phyloP scores from a whole-genome alignment of 1,140 invertebrate species.

The Drosophila malerkotliana region DNA sequence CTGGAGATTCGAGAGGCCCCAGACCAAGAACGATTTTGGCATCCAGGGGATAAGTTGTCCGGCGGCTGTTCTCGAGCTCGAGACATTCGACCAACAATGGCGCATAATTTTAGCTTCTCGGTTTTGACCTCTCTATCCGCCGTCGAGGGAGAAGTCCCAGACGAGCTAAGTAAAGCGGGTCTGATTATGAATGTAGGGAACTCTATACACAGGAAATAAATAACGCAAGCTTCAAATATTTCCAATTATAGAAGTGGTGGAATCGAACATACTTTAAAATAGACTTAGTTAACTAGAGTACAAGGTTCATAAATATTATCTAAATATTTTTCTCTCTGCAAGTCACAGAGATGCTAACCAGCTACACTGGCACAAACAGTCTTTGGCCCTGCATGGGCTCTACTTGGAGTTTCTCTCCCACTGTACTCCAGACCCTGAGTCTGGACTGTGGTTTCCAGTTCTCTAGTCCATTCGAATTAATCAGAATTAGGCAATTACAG shows the following conservation, averaged over 20 bases:
- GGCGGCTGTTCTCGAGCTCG: conserved; percentile 20
- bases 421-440: not conserved
- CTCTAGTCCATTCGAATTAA: conserved; percentile 81
- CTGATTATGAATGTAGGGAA: conserved; percentile 15
- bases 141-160: conserved; percentile 51
- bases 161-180: conserved; percentile 34
- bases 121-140: conserved; percentile 78
- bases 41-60: conserved; percentile 32
- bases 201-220: conserved; percentile 16
- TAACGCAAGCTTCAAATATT: not conserved
- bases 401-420: not conserved
- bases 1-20: not conserved
- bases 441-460: too few relatives aligned
- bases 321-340: conserved; percentile 8
- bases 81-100: conserved; percentile 60
- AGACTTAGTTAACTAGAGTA: too few relatives aligned
- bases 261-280: too few relatives aligned
- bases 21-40: conserved; percentile 14
- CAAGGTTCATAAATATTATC: too few relatives aligned
- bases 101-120: conserved; percentile 70
- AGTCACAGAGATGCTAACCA: not conserved
- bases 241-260: too few relatives aligned
- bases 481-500: conserved; percentile 84
- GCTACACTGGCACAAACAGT: conserved; percentile 39
- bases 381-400: too few relatives aligned